phyloP scores from a whole-genome alignment of 2,113 vertebrate species.

The Halcyon senegalensis region DNA sequence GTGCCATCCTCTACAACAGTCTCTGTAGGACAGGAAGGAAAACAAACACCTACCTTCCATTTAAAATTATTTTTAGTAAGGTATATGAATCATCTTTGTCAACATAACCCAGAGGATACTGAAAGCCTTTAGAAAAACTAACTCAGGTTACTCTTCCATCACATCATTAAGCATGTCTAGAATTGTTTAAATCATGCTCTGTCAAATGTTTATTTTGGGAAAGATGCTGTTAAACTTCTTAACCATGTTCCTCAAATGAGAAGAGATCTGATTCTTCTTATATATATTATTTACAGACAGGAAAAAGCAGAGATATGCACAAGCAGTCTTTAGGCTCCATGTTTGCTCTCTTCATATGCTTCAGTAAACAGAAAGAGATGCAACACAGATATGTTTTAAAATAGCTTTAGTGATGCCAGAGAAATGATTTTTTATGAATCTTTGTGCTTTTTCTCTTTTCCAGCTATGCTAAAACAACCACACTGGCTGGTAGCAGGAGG shows the following conservation, averaged over 20 bases:
- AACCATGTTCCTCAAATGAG: not conserved
- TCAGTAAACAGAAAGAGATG: not conserved
- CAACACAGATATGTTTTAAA: not conserved
- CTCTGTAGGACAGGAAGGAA: constrained; percentile 7
- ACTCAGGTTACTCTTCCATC: not conserved
- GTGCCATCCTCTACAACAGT: not conserved
- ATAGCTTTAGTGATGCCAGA: not conserved
- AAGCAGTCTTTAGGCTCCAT: not conserved
- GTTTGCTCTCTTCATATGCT: not conserved
- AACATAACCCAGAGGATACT: constrained; percentile 10
- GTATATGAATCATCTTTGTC: constrained; percentile 24
- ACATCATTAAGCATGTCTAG: not conserved
- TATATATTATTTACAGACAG: not conserved
- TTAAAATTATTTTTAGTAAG: constrained; percentile 23
- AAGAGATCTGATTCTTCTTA: constrained; percentile 12
- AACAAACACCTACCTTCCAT: constrained; percentile 4
- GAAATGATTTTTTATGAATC: not conserved
- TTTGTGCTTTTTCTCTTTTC: not conserved
- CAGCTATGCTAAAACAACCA: not conserved
- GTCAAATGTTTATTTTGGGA: not conserved
- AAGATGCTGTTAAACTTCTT: constrained; percentile 23
- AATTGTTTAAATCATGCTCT: not conserved
- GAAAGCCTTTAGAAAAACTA: constrained; percentile 5
- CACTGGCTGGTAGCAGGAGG: not conserved
- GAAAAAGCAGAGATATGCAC: not conserved